phyloP scores from a whole-genome alignment of 2,113 vertebrate genomes.

The Gambusia affinis region DNA sequence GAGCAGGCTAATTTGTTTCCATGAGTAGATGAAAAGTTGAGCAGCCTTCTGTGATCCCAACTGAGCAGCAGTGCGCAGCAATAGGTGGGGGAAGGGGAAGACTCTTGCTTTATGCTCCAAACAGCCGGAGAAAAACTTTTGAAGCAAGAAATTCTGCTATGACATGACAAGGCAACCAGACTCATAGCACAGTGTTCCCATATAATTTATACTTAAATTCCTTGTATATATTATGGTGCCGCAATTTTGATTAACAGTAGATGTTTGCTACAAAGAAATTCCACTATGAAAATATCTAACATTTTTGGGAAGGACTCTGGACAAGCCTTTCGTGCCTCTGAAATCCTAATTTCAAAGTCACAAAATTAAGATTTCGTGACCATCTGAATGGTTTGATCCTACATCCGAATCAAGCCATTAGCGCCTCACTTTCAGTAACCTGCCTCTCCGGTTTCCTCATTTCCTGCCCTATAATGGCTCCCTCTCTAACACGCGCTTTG shows the following conservation, averaged over 20 bases:
- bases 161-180: no score
- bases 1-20: no score
- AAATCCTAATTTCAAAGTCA: not conserved
- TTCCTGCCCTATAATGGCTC: not conserved
- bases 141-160: not conserved
- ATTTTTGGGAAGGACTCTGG: no score
- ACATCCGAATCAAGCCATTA: not conserved
- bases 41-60: not conserved
- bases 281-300: no score
- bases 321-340: no score
- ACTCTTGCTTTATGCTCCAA: not conserved
- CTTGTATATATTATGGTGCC: not conserved
- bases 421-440: slow-evolving; percentile 1
- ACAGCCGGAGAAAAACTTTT: not conserved
- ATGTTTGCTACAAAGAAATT: no score
- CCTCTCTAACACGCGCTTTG: not conserved
- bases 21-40: not conserved
- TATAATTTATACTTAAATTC: not conserved
- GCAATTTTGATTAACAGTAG: no score
- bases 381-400: no score
- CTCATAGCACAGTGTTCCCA: not conserved
- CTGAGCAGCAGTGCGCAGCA: not conserved
- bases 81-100: not conserved
- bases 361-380: no score
- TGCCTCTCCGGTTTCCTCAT: not conserved